Conservation (phyloP, 2,797 vertebrate species). For the Acipenser ruthenus region DNA sequence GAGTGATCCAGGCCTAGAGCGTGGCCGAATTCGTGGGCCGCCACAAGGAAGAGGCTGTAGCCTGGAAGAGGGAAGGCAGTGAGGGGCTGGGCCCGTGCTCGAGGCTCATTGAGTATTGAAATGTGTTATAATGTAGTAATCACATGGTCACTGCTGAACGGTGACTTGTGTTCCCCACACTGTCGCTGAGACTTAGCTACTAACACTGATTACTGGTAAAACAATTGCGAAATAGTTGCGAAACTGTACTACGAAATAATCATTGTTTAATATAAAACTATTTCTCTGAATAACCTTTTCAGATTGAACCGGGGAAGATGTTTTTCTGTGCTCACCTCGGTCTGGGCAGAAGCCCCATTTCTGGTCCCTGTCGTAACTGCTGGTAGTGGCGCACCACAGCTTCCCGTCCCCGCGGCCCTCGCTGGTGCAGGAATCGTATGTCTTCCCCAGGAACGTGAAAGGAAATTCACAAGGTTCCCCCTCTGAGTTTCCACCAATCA, state of each 20-base stretch:
- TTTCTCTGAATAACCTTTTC: no score
- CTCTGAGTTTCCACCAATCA: constrained; percentile 80
- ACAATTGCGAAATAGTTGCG: no score
- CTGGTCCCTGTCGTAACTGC: constrained; percentile 68
- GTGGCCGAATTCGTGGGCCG: constrained; percentile 85
- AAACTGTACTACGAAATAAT: no score
- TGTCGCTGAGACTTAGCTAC: no score
- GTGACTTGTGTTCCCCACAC: no score
- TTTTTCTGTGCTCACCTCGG: constrained; percentile 50
- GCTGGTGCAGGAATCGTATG: constrained; percentile 73
- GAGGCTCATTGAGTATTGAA: no score
- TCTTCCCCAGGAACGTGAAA: constrained; percentile 72
- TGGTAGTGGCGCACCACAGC: constrained; percentile 87
- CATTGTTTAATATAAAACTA: no score
- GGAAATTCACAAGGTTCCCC: constrained; percentile 85
- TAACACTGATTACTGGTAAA: no score
- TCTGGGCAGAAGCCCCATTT: constrained; percentile 94
- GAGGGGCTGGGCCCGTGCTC: neutral
- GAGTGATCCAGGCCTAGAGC: constrained; percentile 80
- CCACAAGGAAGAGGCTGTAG: constrained; percentile 81
- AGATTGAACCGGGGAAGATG: no score
- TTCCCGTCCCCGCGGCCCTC: constrained; percentile 77
- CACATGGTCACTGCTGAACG: no score
- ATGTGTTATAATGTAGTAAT: no score
- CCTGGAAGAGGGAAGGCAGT: constrained; percentile 37